Conservation (phyloP, 2,113 vertebrate species). For the Cinclus mexicanus region DNA sequence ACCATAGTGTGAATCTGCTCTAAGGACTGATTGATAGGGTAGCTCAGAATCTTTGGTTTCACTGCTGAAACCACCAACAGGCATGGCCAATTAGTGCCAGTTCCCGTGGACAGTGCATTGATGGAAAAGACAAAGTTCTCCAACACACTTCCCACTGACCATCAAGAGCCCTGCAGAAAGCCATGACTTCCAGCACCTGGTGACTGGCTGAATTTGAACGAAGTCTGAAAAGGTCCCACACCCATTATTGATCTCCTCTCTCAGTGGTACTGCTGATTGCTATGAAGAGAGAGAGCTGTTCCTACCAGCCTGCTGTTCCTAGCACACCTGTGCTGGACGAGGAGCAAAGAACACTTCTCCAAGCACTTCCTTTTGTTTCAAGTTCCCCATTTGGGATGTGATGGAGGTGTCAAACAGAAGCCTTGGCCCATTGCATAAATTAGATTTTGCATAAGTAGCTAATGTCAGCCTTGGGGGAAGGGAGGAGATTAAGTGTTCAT, state of each 20-base stretch:
- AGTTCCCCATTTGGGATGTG: not conserved
- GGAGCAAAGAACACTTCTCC: not conserved
- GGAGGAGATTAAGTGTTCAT: conserved; percentile 43
- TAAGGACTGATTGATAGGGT: not conserved
- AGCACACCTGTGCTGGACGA: not conserved
- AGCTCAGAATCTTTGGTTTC: not conserved
- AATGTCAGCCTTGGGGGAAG: not conserved
- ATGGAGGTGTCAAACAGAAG: not conserved
- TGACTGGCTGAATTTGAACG: not conserved
- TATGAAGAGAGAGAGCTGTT: not conserved
- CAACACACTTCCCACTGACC: not conserved
- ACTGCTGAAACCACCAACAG: not conserved
- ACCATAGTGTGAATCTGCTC: not conserved
- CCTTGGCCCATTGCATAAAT: conserved; percentile 51
- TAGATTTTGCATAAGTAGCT: conserved; percentile 37
- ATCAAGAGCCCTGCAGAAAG: not conserved
- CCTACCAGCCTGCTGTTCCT: not conserved
- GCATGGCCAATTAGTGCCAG: not conserved
- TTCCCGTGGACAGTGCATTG: not conserved
- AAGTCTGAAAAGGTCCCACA: not conserved
- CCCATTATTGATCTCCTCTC: not conserved
- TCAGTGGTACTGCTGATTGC: not conserved
- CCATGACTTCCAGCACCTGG: not conserved
- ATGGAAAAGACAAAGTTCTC: not conserved
- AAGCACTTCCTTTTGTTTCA: not conserved